Evolutionary conservation across 2,888 invertebrate genomes (phyloP).

Genomic region (Poecilus cupreus): DNA sequence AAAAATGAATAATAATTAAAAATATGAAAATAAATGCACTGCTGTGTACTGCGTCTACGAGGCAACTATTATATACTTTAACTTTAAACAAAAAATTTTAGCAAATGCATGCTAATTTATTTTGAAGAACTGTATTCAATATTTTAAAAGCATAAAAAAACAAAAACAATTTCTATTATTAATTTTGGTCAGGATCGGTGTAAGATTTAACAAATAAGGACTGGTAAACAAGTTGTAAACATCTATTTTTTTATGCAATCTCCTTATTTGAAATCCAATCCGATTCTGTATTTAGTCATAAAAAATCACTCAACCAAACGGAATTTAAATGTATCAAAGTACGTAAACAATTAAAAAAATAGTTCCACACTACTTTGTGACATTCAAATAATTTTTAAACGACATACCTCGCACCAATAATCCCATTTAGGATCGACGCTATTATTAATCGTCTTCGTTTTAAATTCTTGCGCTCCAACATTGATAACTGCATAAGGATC

Average conservation of each 20-base stretch:
- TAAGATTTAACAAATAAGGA: neutral
- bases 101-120: neutral
- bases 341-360: neutral
- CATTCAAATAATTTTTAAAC: conserved; percentile 26
- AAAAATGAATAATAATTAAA: neutral
- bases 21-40: conserved; percentile 17
- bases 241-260: neutral
- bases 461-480: conserved; percentile 95
- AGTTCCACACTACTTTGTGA: neutral
- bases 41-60: conserved; percentile 26
- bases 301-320: conserved; percentile 3
- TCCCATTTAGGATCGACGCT: conserved; percentile 98
- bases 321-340: neutral
- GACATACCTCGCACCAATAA: conserved; percentile 94
- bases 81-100: neutral
- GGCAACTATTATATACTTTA: neutral
- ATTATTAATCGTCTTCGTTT: conserved; percentile 95
- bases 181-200: neutral
- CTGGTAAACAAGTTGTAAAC: too few species aligned
- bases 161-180: neutral
- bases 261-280: neutral
- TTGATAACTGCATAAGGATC: conserved; percentile 96
- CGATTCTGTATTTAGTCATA: conserved; percentile 1
- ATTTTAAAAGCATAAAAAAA: neutral
- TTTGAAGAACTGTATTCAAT: conserved; percentile 22